phyloP scores from a whole-genome alignment of 1,140 invertebrate genomes.

The Drosophila malerkotliana region DNA sequence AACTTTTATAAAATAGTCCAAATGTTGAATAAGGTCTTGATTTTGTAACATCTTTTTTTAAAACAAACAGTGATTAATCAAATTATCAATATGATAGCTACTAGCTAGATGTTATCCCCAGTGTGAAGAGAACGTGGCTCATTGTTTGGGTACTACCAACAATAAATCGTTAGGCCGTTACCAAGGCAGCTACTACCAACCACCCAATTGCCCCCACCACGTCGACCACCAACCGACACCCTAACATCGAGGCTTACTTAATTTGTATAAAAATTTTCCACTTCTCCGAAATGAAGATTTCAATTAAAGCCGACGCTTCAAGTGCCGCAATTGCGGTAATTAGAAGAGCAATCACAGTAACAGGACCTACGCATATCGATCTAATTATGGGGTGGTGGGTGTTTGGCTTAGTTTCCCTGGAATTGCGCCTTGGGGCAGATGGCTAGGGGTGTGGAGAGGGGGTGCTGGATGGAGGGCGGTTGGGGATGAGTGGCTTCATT shows the following conservation, averaged over 20 bases:
- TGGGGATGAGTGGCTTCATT: constrained; percentile 27
- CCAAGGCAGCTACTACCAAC: constrained; percentile 44
- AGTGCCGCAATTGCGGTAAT: constrained; percentile 62
- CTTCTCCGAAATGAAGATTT: constrained; percentile 42
- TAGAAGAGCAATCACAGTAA: constrained; percentile 57
- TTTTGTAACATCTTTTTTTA: no score
- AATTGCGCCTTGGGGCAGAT: background rate
- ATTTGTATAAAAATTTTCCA: constrained; percentile 27
- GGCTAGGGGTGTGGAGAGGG: no score
- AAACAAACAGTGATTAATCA: no score
- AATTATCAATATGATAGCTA: no score
- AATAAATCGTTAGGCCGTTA: constrained; percentile 68
- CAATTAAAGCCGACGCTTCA: constrained; percentile 61
- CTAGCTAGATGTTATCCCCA: background rate
- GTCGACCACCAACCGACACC: background rate
- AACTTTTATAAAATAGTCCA: no score
- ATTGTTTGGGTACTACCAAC: constrained; percentile 69
- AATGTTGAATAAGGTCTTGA: no score
- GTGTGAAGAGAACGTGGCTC: constrained; percentile 11
- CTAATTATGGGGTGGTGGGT: constrained; percentile 23
- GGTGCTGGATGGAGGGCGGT: constrained; percentile 7
- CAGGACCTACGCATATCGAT: constrained; percentile 59
- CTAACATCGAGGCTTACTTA: constrained; percentile 23
- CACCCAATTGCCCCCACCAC: background rate
- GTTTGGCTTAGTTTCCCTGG: constrained; percentile 19